Evolutionary conservation across 2,113 vertebrate genomes (phyloP), one percentile per base, ranked within the genome.

Genomic region (Trachemys scripta): DNA sequence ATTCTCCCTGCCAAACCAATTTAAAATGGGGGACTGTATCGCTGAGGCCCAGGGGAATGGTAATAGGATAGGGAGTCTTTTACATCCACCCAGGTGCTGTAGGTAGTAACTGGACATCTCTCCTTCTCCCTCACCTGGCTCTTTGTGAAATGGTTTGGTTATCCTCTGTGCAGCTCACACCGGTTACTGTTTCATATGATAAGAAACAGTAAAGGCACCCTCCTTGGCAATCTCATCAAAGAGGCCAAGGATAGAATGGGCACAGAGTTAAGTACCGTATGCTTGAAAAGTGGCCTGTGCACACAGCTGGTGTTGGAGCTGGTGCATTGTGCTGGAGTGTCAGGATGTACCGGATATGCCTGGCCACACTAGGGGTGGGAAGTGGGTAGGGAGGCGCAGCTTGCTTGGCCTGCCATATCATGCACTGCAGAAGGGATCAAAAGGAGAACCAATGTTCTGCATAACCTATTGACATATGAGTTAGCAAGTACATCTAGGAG

Each of bases 281-380:
- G 29, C 50, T 27, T 87, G 79, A 0, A 84, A 87, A 87, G n/a
- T 50, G 47, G 1, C 8, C 8, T 3, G 4, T 24, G 50, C 2
- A 22, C 8, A 2, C 12, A 81, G 19, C 10, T 93, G 69, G 24
- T 29, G 12, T 47, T 25, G 75, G 24, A 47, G 25, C 35, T 85
- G 29, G 3, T 57, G 31, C 3, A 6, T 42, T 0, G 0, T 9
- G 1, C 29, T 53, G 57, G 49, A 17, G n/a, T 25, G 69, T 76
- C 42, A 31, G 49, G 6, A 10, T 35, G 10, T 38, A 3, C 35
- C 27, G 82, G 51, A 47, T 19, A 29, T 92, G 51, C 8, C 0
- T 53, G 20, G n/a, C 57, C 31, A 54, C 35, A 3, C 0, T 90
- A 45, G 10, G 24, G 42, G 12, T n/a, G 81, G 16, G 38, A 27